phyloP scores from a whole-genome alignment of 1,140 invertebrate genomes.

The Diprion similis region DNA sequence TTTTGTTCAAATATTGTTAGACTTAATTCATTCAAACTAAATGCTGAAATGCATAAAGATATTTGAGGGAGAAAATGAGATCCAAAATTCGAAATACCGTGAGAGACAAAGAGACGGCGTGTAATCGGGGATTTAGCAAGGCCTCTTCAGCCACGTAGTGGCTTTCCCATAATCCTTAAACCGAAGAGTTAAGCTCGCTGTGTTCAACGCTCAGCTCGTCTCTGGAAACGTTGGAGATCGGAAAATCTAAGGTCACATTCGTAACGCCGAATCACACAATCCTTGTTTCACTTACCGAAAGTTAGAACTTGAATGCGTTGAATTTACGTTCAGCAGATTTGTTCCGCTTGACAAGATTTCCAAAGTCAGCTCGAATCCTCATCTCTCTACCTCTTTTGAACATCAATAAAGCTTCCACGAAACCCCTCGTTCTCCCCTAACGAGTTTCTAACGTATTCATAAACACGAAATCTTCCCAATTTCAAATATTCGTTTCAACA shows the following conservation, averaged over 20 bases:
- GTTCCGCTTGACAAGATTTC: not conserved
- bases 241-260: not conserved
- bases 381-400: not conserved
- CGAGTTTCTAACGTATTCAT: not conserved
- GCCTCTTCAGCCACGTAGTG: not conserved
- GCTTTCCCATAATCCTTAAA: not conserved
- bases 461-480: not conserved
- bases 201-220: not conserved
- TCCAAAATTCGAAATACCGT: no score
- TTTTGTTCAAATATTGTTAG: no score
- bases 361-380: not conserved
- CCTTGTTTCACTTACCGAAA: not conserved
- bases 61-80: no score
- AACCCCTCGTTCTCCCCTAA: not conserved
- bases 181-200: slow-evolving; percentile 1
- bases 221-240: not conserved
- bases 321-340: not conserved
- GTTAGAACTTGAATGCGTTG: not conserved
- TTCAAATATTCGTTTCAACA: not conserved
- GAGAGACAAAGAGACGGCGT: not conserved
- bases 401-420: not conserved
- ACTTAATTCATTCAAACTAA: no score
- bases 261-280: not conserved
- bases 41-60: no score
- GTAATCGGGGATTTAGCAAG: not conserved